These are phyloP conservation scores for Drosophila macrospina DNA, from an alignment of 2,888 invertebrate genomes.

Conservation along the genomic window DNA sequence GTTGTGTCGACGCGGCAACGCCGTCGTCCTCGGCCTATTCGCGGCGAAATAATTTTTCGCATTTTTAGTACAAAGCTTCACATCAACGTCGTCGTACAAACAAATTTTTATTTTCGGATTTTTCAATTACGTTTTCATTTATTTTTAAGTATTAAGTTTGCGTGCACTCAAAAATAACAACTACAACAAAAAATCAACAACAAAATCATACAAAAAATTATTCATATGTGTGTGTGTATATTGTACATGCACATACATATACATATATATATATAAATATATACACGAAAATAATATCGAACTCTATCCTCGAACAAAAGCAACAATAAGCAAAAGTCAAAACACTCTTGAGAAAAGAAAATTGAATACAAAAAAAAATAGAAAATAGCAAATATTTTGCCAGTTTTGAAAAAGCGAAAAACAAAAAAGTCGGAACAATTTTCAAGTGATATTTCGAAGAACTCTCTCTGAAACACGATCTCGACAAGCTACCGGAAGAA, in stretches of 20 bases:
- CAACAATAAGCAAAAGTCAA: slow-evolving; percentile 45
- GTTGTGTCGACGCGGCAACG: slow-evolving; percentile 58
- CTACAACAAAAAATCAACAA: slow-evolving; percentile 47
- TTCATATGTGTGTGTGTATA: slow-evolving; percentile 58
- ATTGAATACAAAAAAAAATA: slow-evolving; percentile 6
- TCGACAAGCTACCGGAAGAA: slow-evolving; percentile 53
- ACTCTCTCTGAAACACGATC: slow-evolving; percentile 51
- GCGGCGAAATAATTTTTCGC: slow-evolving; percentile 84
- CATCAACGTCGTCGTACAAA: slow-evolving; percentile 85
- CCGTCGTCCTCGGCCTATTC: slow-evolving; percentile 80
- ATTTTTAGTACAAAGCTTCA: slow-evolving; percentile 84
- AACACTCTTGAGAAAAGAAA: slow-evolving; percentile 43
- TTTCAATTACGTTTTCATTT: slow-evolving; percentile 84
- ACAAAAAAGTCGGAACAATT: slow-evolving; percentile 38
- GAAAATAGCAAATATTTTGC: slow-evolving; percentile 37
- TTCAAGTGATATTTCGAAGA: slow-evolving; percentile 58
- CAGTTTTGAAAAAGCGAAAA: slow-evolving; percentile 42
- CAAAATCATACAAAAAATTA: slow-evolving; percentile 60
- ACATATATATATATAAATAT: slow-evolving; percentile 8
- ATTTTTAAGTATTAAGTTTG: slow-evolving; percentile 82
- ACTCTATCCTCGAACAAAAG: slow-evolving; percentile 58
- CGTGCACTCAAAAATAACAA: slow-evolving; percentile 76
- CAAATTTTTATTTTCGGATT: slow-evolving; percentile 83
- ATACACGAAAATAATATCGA: too few species aligned
- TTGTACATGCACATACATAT: slow-evolving; percentile 40